A percentile compares a stretch with the other conserved stretches of the same genome.
phyloP scores from a whole-genome alignment of 1,140 invertebrate species.

The Aphelenchoides fujianensis region DNA sequence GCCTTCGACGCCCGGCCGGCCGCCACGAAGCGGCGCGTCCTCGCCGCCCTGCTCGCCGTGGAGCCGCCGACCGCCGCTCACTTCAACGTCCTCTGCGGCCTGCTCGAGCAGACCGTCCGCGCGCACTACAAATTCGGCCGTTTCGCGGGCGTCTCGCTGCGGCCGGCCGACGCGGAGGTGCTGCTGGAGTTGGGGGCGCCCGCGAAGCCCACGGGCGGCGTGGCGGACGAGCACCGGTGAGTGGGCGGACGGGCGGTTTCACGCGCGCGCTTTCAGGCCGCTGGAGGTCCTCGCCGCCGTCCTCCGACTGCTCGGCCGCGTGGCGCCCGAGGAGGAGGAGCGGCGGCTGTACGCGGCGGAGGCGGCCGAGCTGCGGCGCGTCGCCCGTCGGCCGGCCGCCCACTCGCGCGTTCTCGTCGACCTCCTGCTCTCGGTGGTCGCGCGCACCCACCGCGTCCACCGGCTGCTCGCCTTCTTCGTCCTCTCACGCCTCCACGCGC shows the following conservation, averaged over 20 bases:
- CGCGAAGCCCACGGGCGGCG: not conserved
- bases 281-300: not conserved
- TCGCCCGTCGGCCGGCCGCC: not conserved
- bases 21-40: not conserved
- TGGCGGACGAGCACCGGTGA: too few relatives aligned
- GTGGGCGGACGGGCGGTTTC: not conserved
- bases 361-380: not conserved
- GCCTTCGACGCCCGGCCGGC: not conserved
- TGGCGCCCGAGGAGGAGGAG: not conserved
- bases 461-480: not conserved
- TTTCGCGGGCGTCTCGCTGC: not conserved
- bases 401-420: not conserved
- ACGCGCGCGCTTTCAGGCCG: not conserved
- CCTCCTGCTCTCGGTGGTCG: not conserved
- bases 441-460: not conserved
- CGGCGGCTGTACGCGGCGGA: not conserved
- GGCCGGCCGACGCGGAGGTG: not conserved
- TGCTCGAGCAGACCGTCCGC: not conserved
- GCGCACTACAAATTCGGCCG: not conserved
- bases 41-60: not conserved
- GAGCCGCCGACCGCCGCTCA: not conserved
- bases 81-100: slow-evolving; percentile 1
- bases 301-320: not conserved
- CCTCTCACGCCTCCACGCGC: not conserved
- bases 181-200: not conserved